A percentile compares a stretch with the other conserved stretches of the same genome.
Conservation (phyloP, 1,140 invertebrate species). For the Pygmarrhopalites habei region DNA sequence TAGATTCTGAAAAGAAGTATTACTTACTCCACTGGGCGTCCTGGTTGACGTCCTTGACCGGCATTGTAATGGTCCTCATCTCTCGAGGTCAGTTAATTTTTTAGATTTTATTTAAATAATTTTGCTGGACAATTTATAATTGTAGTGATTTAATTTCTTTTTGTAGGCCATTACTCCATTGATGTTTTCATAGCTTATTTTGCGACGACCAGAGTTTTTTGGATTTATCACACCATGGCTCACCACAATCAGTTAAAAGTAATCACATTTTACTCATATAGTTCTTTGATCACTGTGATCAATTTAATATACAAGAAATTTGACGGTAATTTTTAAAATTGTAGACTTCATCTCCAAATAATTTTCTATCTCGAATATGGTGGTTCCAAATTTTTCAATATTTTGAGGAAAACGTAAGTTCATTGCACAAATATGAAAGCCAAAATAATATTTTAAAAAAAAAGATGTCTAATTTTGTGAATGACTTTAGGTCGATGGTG, state of each 20-base stretch:
- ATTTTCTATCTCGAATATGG: conserved; percentile 69
- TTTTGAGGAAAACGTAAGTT: conserved; percentile 73
- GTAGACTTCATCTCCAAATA: conserved; percentile 39
- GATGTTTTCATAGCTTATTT: conserved; percentile 83
- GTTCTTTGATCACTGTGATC: too few relatives aligned
- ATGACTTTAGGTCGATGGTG: too few relatives aligned
- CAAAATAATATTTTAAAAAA: too few relatives aligned
- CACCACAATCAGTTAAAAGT: conserved; percentile 61
- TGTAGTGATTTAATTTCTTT: too few relatives aligned
- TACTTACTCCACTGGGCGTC: conserved; percentile 42
- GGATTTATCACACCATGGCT: conserved; percentile 80
- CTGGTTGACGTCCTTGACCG: conserved; percentile 41
- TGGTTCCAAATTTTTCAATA: conserved; percentile 76
- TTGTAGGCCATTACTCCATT: conserved; percentile 89
- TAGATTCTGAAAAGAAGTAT: conserved; percentile 44
- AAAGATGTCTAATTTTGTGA: too few relatives aligned
- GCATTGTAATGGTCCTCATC: conserved; percentile 46
- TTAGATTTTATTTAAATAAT: too few relatives aligned
- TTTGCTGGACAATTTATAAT: too few relatives aligned
- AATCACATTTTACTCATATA: too few relatives aligned
- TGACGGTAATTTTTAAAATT: too few relatives aligned
- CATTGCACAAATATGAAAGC: too few relatives aligned
- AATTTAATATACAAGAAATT: too few relatives aligned
- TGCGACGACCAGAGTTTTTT: conserved; percentile 80
- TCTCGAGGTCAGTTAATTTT: too few relatives aligned